These are phyloP conservation scores for Brachyhypopomus occidentalis DNA, from an alignment of 2,113 vertebrate species.

Conservation along the genomic window DNA sequence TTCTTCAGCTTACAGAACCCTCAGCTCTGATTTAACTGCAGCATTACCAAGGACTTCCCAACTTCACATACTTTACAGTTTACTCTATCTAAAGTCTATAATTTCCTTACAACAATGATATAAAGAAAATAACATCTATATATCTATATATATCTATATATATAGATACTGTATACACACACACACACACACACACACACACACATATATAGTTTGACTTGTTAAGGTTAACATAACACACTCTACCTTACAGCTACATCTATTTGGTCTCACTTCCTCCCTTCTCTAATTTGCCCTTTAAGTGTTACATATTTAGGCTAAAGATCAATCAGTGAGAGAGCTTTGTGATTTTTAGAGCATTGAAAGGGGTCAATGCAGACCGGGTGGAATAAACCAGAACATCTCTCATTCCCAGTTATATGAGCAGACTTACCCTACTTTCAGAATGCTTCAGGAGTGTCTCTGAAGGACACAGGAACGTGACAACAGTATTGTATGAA, in stretches of 20 bases:
- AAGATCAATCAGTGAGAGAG: conserved; percentile 44
- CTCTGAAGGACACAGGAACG: conserved; percentile 63
- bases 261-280: background rate
- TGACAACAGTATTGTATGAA: conserved; percentile 24
- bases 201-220: no score
- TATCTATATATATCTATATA: no score
- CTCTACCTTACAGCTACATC: background rate
- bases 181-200: no score
- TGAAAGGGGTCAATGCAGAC: conserved; percentile 55
- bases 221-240: background rate
- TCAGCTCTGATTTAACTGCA: background rate
- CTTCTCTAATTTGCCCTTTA: conserved; percentile 27
- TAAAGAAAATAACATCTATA: no score
- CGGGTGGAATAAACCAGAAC: conserved; percentile 58
- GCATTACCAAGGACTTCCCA: no score
- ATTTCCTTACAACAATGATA: no score
- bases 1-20: background rate
- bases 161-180: no score
- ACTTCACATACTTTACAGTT: background rate
- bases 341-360: conserved; percentile 55
- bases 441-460: conserved; percentile 30
- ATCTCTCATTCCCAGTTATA: conserved; percentile 38
- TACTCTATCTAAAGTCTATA: no score
- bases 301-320: conserved; percentile 28
- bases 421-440: conserved; percentile 53